Base-by-base conservation (phyloP, 1,140 invertebrate species). In the Palaemon carinicauda region DNA sequence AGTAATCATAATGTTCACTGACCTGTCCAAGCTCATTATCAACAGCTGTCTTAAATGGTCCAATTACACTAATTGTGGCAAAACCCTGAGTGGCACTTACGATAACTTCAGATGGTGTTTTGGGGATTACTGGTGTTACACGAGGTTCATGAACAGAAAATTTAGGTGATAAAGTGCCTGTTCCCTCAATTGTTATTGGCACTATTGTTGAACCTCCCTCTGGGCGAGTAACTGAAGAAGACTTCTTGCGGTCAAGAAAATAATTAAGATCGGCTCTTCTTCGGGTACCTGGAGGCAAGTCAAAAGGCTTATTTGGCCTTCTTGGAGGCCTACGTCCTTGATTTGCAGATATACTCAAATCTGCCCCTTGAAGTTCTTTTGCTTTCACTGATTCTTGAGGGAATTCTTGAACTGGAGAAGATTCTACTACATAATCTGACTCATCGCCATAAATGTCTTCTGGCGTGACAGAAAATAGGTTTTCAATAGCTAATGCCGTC, bases 131-230 rank as follows among this genome's bases (percentile, higher is more conserved):
- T 4, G 53, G 50, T 12, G 84, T 73, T 12, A 19, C 24, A 12
- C 29, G 53, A 19, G 78, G 21, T 31, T 17, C 75, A 9, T 10
- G 52, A 5, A 24, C 51, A 2, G 79, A 75, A 10, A 56, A 41
- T 54, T 50, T 60, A 24, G 73, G 73, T 17, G 33, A 51, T 3
- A 85, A 24, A 0, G 79, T 80, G 1, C 83, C 84, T 7, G 82
- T 86, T n/a, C 87, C 89, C 19, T 88, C 87, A 27, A 89, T 73
- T 31, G 88, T 88, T 33, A 89, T 89, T 9, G 89, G 89, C 12
- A 88, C 80, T 19, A 89, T 73, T 3, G 89, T 89, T 52, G 88
- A 89, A 1, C 88, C 88, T 50, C 82, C 84, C 29, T 24, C 14
- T 12, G 19, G 9, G 0, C 31, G 65, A 65, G 53, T 24, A 1